Percentiles rank a stretch among this genome's conserved stretches.
These are phyloP conservation scores for Astreopora myriophthalma DNA, from an alignment of 64 coral and sea anemone genomes.

Conservation along the genomic window DNA sequence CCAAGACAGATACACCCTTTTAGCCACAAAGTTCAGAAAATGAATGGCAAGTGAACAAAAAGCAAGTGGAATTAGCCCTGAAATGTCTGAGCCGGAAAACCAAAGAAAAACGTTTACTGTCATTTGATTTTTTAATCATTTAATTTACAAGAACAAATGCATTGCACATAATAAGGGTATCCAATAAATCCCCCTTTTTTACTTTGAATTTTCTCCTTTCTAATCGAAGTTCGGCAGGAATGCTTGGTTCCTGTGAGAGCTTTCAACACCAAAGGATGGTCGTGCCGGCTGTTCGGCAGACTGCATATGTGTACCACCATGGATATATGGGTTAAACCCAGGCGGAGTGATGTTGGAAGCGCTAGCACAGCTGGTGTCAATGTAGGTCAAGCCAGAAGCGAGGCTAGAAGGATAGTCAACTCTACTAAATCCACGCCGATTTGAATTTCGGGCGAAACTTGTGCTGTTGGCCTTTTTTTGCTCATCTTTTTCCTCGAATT, in stretches of 20 bases:
- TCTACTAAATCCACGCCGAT: conserved; percentile 30
- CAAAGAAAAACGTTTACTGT: no score
- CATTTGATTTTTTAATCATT: no score
- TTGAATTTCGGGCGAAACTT: conserved; percentile 48
- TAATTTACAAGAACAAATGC: no score
- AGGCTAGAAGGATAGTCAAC: conserved; percentile 44
- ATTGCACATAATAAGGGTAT: no score
- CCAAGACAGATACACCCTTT: no score
- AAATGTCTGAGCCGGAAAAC: no score
- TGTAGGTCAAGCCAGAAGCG: conserved; percentile 49
- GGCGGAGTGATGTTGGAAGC: conserved; percentile 19
- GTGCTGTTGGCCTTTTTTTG: conserved; percentile 13
- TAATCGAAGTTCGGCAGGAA: neutral
- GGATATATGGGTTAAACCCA: conserved; percentile 30
- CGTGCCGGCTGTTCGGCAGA: conserved; percentile 9
- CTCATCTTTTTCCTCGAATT: conserved; percentile 56
- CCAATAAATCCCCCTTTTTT: neutral
- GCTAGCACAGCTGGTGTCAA: conserved; percentile 52
- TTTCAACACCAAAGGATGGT: conserved; percentile 40
- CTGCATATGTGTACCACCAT: conserved; percentile 21
- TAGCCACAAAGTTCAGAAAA: no score
- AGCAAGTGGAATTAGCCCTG: no score
- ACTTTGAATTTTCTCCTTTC: neutral
- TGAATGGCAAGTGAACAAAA: no score
- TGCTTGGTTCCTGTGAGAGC: conserved; percentile 30